Evolutionary conservation across 2,888 invertebrate genomes (phyloP).

Genomic region (Thera britannica): DNA sequence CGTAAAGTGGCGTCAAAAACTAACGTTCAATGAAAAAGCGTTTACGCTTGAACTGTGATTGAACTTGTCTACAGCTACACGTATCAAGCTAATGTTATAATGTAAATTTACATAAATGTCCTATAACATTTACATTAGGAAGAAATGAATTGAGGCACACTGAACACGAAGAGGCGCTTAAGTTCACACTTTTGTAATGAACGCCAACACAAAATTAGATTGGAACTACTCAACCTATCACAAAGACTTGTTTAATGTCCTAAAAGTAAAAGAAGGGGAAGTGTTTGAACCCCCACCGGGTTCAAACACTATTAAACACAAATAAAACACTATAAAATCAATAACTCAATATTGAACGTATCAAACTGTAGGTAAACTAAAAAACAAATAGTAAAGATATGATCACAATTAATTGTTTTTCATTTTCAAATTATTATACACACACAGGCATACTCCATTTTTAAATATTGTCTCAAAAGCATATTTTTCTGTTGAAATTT

Average conservation of each 20-base stretch:
- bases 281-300: no score
- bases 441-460: no score
- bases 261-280: no score
- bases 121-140: conserved; percentile 82
- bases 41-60: not conserved
- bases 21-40: not conserved
- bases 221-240: not conserved
- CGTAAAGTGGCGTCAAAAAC: not conserved
- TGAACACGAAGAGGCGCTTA: conserved; percentile 31
- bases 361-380: no score
- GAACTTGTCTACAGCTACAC: not conserved
- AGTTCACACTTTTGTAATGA: conserved; percentile 37
- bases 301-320: no score
- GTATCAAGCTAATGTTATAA: conserved; percentile 72
- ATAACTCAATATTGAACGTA: no score
- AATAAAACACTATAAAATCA: no score
- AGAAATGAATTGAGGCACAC: conserved; percentile 69
- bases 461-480: no score
- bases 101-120: conserved; percentile 80
- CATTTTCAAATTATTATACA: no score
- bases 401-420: no score
- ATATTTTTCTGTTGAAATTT: no score
- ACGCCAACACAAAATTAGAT: conserved; percentile 41
- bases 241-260: not conserved
- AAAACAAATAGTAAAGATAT: no score